Base-by-base conservation (phyloP, 2,113 vertebrate genomes). In the Tinamus guttatus region DNA sequence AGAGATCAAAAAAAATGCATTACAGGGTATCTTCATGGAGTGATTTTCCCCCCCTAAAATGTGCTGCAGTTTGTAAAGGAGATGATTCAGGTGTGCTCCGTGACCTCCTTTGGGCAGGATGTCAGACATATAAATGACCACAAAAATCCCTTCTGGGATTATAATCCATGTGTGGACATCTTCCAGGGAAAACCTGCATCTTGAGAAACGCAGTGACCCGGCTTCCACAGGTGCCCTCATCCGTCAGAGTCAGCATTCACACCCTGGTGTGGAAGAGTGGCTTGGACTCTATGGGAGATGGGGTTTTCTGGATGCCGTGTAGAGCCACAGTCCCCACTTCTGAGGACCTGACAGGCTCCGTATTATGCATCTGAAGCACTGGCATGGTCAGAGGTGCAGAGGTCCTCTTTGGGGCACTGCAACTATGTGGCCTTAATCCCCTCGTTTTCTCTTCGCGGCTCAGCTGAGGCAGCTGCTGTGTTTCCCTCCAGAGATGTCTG, bases 321-420 rank as follows among this genome's bases (percentile, higher is more conserved):
- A 75, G 51, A 75, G 47, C 15, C 74, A 47, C 3, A 2, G 19
- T 52, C 1, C 0, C 80, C 16, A 40, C n/a, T 43, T 65, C 60
- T 24, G 77, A 89, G 25, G 65, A 21, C 51, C 15, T 34, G 64
- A 73, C 36, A 5, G 0, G 32, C 24, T 76, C 34, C 6, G 45
- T 77, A 1, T 43, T 2, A 0, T 38, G 60, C 22, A 11, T 3
- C 52, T 70, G 34, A 51, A 85, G 62, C 0, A 0, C 41, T 21
- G 20, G 52, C 16, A 43, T 3, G 7, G 41, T 63, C 0, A 1
- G 51, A 70, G 30, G 40, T 38, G 45, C 73, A 51, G 25, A 15
- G 9, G 58, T 79, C 86, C 69, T 62, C 4, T 3, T 38, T 25
- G 36, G 38, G 18, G 3, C 38, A 43, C 15, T 43, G 4, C 19